Percentiles rank a stretch among this genome's conserved stretches.
phyloP scores from a whole-genome alignment of 2,113 vertebrate species.

The Rhynchomys soricoides region DNA sequence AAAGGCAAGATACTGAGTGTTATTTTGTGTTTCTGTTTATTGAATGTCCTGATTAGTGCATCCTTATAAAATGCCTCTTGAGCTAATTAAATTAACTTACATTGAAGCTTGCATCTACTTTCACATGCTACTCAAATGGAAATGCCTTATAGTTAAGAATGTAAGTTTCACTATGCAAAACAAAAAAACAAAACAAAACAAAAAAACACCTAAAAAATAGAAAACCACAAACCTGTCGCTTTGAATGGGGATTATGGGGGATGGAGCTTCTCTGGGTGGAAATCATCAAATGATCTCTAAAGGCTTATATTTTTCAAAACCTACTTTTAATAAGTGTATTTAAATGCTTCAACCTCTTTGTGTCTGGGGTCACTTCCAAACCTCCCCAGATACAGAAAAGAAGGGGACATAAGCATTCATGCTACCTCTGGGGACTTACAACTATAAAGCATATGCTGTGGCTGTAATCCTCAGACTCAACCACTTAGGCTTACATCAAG shows the following conservation, averaged over 20 bases:
- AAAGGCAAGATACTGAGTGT: slow-evolving; percentile 38
- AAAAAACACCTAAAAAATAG: too few species aligned
- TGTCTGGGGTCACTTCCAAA: background rate
- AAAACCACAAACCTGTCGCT: background rate
- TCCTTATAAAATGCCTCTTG: slow-evolving; percentile 64
- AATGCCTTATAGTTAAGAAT: background rate
- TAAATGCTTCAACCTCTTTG: background rate
- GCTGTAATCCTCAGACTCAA: background rate
- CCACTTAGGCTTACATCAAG: background rate
- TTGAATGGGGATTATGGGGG: background rate
- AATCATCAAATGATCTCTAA: background rate
- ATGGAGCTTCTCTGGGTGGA: background rate
- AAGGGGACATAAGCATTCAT: too few species aligned
- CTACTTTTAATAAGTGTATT: too few species aligned
- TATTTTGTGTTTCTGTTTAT: slow-evolving; percentile 44
- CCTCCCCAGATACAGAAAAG: background rate
- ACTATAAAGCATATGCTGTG: background rate
- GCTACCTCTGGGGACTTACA: background rate
- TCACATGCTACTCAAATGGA: slow-evolving; percentile 24
- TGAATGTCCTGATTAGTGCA: slow-evolving; percentile 59
- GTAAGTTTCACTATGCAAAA: background rate
- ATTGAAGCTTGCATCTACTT: slow-evolving; percentile 53
- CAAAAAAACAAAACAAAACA: background rate
- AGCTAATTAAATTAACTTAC: slow-evolving; percentile 73
- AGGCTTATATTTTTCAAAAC: too few species aligned